Evolutionary conservation across 2,797 vertebrate species (phyloP).

Genomic region (Podargus strigoides): DNA sequence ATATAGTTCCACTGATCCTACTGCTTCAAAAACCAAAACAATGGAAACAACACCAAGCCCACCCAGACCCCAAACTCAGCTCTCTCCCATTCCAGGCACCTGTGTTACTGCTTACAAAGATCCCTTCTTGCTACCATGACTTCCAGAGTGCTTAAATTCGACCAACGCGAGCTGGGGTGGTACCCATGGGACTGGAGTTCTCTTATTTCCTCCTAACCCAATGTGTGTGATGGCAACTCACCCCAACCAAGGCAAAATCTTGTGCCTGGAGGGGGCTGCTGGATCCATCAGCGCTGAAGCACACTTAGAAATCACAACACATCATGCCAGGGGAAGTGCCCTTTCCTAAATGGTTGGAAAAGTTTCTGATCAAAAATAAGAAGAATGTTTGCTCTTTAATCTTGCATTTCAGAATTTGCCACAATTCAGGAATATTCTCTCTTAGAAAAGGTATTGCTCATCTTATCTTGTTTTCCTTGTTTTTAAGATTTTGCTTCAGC

Average conservation of each 20-base stretch:
- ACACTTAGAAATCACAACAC: not conserved
- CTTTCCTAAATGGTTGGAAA: not conserved
- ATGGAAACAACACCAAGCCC: not conserved
- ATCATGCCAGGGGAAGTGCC: not conserved
- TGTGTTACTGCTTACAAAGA: not conserved
- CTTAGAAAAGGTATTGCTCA: not conserved
- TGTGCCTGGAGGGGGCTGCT: not conserved
- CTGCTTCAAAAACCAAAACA: not conserved
- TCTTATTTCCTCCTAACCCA: not conserved
- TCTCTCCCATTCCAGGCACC: not conserved
- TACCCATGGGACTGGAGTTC: not conserved
- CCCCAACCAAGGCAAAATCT: not conserved
- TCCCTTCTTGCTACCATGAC: not conserved
- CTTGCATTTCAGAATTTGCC: not conserved
- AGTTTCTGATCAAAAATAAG: not conserved
- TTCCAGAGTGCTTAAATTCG: not conserved
- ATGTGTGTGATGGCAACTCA: not conserved
- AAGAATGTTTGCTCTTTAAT: not conserved
- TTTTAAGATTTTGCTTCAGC: slow-evolving; percentile 11
- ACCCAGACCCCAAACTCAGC: not conserved
- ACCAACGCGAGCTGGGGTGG: not conserved
- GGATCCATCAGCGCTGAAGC: not conserved
- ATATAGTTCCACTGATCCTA: not conserved
- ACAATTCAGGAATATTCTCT: not conserved
- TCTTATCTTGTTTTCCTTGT: not conserved